phyloP scores from a whole-genome alignment of 2,113 vertebrate genomes.

The Malaclemys terrapin region DNA sequence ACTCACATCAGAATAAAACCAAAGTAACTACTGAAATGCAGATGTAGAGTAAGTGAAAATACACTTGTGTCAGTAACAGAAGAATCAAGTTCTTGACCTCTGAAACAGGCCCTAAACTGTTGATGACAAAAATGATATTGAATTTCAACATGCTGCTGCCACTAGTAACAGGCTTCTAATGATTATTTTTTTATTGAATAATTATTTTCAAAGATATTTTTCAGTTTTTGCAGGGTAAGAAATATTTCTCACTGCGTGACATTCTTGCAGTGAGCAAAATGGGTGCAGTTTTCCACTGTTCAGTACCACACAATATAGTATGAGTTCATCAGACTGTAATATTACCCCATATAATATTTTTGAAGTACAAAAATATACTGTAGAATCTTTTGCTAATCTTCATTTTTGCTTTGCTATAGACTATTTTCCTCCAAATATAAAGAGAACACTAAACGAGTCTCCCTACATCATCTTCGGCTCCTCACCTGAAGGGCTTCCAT shows the following conservation, averaged over 20 bases:
- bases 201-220: background rate
- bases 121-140: background rate
- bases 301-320: background rate
- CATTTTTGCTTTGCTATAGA: background rate
- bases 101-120: background rate
- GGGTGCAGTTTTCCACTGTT: background rate
- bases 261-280: background rate
- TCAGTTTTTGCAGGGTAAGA: background rate
- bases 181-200: background rate
- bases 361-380: background rate
- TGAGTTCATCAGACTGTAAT: accelerated
- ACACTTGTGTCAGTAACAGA: background rate
- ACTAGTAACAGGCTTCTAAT: background rate
- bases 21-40: background rate
- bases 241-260: background rate
- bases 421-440: background rate
- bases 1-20: background rate
- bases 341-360: background rate
- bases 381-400: background rate
- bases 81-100: background rate
- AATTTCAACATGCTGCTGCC: background rate
- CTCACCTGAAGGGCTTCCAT: conserved; percentile 89
- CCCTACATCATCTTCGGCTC: background rate
- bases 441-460: background rate
- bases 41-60: background rate